Conservation (phyloP, 2,888 invertebrate species). For the Pomacea canaliculata region DNA sequence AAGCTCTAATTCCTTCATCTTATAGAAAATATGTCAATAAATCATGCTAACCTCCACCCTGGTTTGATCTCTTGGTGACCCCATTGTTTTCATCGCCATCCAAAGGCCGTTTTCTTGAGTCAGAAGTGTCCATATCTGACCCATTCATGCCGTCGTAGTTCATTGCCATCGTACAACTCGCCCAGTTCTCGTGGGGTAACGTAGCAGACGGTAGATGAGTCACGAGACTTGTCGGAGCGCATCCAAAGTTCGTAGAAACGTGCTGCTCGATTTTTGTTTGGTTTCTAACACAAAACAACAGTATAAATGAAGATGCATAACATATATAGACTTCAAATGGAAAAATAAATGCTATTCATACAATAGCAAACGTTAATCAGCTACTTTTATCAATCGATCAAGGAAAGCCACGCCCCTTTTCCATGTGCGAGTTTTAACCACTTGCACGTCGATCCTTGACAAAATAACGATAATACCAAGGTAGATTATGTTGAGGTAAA, state of each 20-base stretch:
- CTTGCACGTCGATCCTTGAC: no score
- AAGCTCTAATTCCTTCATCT: conserved; percentile 34
- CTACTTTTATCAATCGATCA: neutral
- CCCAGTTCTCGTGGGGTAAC: conserved; percentile 67
- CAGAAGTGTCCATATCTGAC: conserved; percentile 66
- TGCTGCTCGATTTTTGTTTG: conserved; percentile 12
- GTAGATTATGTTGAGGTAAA: no score
- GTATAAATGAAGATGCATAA: no score
- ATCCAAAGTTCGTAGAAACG: conserved; percentile 16
- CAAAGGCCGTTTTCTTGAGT: conserved; percentile 69
- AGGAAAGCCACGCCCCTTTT: neutral
- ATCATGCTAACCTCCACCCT: conserved; percentile 65
- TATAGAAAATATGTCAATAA: conserved; percentile 44
- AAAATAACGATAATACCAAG: no score
- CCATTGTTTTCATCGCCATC: conserved; percentile 68
- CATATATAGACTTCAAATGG: no score
- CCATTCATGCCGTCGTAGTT: conserved; percentile 66
- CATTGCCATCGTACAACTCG: conserved; percentile 64
- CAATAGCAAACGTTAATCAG: no score
- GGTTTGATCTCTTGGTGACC: conserved; percentile 68
- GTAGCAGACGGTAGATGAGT: conserved; percentile 45
- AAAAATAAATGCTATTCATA: no score
- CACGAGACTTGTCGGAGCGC: conserved; percentile 51
- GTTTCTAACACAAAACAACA: neutral
- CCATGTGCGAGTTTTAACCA: neutral